These are phyloP conservation scores for Nasua narica DNA, from an alignment of 2,797 vertebrate species.

Conservation along the genomic window DNA sequence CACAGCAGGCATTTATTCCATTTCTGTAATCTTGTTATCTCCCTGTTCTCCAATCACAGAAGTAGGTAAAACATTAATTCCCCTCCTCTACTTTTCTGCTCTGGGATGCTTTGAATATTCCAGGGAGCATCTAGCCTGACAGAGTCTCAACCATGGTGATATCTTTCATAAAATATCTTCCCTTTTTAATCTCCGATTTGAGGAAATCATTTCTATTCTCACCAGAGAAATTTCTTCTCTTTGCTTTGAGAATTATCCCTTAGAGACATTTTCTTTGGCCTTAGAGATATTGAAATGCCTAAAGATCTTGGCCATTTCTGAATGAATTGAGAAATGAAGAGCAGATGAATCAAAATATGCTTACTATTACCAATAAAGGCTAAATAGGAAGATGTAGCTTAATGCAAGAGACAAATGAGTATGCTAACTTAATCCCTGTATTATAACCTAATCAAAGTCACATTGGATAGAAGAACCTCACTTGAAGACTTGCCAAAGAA, in stretches of 20 bases:
- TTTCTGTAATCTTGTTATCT: not conserved
- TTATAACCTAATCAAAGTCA: not conserved
- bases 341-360: not conserved
- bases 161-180: not conserved
- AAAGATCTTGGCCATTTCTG: not conserved
- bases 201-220: not conserved
- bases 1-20: not conserved
- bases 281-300: not conserved
- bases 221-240: not conserved
- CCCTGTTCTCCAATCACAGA: not conserved
- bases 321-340: not conserved
- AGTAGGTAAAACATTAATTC: not conserved
- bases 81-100: not conserved
- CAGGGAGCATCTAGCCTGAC: not conserved
- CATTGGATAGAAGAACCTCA: not conserved
- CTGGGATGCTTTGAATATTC: not conserved
- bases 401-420: not conserved
- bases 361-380: not conserved
- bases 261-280: not conserved
- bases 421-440: not conserved
- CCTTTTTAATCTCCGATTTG: not conserved
- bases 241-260: not conserved
- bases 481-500: not conserved
- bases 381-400: not conserved
- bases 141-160: not conserved